Percentiles rank a stretch among this genome's conserved stretches.
phyloP scores from a whole-genome alignment of 2,888 invertebrate species.

The Agriopis marginaria region DNA sequence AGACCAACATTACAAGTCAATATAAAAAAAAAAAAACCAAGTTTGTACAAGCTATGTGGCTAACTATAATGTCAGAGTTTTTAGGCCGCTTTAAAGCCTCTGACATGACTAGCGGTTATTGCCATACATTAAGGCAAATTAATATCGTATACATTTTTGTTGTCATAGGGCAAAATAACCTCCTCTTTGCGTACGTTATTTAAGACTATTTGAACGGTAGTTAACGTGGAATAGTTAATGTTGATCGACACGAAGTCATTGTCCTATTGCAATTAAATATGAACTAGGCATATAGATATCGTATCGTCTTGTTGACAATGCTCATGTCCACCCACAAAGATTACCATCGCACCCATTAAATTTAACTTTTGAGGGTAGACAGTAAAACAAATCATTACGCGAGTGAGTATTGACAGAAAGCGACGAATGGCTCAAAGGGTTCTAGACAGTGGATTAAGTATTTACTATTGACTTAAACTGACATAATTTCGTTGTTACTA shows the following conservation, averaged over 20 bases:
- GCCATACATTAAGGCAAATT: too few relatives aligned
- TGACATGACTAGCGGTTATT: too few relatives aligned
- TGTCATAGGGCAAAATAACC: not conserved
- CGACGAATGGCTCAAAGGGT: not conserved
- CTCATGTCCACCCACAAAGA: not conserved
- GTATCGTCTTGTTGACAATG: not conserved
- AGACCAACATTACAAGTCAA: too few relatives aligned
- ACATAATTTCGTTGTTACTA: not conserved
- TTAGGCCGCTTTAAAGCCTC: too few relatives aligned
- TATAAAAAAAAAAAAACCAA: too few relatives aligned
- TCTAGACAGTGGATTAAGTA: not conserved
- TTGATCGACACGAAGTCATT: constrained; percentile 1
- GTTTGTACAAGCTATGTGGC: too few relatives aligned
- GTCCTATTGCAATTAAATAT: constrained; percentile 2
- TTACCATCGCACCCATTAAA: constrained; percentile 1
- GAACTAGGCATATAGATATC: not conserved
- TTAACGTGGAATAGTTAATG: not conserved
- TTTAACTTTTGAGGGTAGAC: constrained; percentile 19
- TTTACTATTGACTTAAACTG: constrained; percentile 7
- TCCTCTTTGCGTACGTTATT: not conserved
- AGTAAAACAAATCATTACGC: constrained; percentile 18
- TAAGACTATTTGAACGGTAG: constrained; percentile 2
- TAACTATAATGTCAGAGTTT: too few relatives aligned
- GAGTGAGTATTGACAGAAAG: constrained; percentile 5
- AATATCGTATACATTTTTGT: too few relatives aligned